Evolutionary conservation across 2,888 invertebrate species (phyloP), one percentile per base, ranked within the genome.

Genomic region (Drosophila diplacantha): DNA sequence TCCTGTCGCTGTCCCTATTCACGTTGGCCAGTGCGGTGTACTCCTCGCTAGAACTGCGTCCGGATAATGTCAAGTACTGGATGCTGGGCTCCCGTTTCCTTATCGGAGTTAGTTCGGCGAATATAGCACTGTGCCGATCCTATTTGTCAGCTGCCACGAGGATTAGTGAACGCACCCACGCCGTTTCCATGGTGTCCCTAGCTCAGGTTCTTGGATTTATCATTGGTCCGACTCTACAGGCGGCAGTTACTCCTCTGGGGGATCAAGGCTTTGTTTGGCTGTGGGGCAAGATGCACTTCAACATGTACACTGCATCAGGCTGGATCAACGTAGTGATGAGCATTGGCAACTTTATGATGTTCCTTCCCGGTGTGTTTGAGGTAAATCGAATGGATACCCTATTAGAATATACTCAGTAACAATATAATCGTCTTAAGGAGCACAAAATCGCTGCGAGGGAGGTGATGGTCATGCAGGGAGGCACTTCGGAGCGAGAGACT

Each of bases 121-220:
- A 94, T 87, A 92, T 95, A 67, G 95, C 95, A 0, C 93, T 94
- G 34, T 95, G 95, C 67, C 91, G 96, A 24, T 94, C 95, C 12
- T 96, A 96, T 89, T 88, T 96, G 64, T 95, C 96, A 29, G 93
- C 95, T 35, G 95, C 96, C 8, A 96, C 96, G n/a, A 91, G 92
- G 74, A 87, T 93, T 35, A 89, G 90, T 46, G 96, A 96, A 89
- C 91, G 96, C 61, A 96, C 96, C 3, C 91, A 93, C 67, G 95
- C 95, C 2, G 94, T 96, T 47, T 94, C 95, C 1, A 93, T 93
- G 90, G 93, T 95, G 49, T 95, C 95, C 1, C 89, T 96, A 69
- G 95, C 95, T 37, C 96, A 96, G 90, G 94, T 95, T 35, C 89
- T 96, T 65, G 96, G 96, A 46, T 96, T 96, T 88, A 93, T 95